Evolutionary conservation across 2,888 invertebrate genomes (phyloP), one percentile per base, ranked within the genome.

Genomic region (Steinernema hermaphroditum): DNA sequence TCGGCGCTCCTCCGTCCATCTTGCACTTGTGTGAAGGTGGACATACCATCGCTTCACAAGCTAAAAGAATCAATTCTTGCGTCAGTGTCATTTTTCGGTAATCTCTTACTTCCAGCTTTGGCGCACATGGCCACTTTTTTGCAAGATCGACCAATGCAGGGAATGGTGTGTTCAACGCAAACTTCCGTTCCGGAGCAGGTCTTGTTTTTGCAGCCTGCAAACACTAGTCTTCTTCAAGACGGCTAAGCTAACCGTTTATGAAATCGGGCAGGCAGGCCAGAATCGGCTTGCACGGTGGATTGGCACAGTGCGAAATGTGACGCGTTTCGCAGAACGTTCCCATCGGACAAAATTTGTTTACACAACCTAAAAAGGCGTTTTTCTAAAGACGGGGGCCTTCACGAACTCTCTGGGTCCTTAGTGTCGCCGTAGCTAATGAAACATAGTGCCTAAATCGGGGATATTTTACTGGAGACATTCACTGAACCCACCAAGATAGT

Each of bases 271-370:
- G 37, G 32, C 76, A 76, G n/a, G 50, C 49, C 19, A 76, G 46
- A 12, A 76, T 37, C n/a, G 76, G 76, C 19, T 70, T 37, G 34
- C 76, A 76, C 6, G 76, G 76, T 2, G 73, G 71, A 44, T 62
- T 70, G 4, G 43, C 27, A 43, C 76, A 76, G 34, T 78, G 57
- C 2, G 78, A 70, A 8, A 78, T 69, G 62, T 74, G 46, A 12
- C 70, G 57, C 22, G 76, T 69, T 12, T 74, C 76, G 41, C 76
- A 76, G 50, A 69, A 76, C 2, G 76, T 76, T 43, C 77, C 77
- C 49, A 75, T 37, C 1, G 76, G 76, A 29, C 76, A 76, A 57
- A 76, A 76, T 71, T 77, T 77, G 57, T 76, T 71, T 6, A 77
- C 71, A 24, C 76, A 76, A 22, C 46, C 62, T 70, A 41, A 62